phyloP scores from a whole-genome alignment of 2,888 invertebrate genomes.

The Charanyca ferruginea region DNA sequence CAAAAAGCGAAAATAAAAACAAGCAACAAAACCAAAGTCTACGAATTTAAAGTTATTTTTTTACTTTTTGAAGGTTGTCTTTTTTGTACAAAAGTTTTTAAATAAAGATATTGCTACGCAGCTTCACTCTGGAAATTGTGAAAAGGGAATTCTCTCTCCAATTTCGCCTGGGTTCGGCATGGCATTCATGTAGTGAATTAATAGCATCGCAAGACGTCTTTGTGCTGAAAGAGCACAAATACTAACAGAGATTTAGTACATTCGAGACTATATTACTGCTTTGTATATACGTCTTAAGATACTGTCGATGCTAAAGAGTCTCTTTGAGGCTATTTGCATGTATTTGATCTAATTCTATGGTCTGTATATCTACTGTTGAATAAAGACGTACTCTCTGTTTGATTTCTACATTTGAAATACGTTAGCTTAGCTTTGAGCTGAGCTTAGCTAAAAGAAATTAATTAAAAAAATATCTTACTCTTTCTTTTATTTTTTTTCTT shows the following conservation, averaged over 20 bases:
- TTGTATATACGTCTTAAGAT: neutral
- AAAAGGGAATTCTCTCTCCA: neutral
- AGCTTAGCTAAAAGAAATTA: too few relatives aligned
- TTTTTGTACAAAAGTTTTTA: too few relatives aligned
- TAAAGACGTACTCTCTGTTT: neutral
- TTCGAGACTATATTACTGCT: neutral
- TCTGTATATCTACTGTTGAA: too few relatives aligned
- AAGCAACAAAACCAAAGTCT: too few relatives aligned
- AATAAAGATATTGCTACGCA: too few relatives aligned
- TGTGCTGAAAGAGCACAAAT: conserved; percentile 4
- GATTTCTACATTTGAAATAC: neutral
- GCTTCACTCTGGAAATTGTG: neutral
- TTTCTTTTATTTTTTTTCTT: too few relatives aligned
- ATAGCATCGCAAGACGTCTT: conserved; percentile 2
- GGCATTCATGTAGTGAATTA: neutral
- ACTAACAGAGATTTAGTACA: neutral
- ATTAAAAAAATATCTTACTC: too few relatives aligned
- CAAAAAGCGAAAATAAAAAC: too few relatives aligned
- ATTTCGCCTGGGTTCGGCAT: neutral
- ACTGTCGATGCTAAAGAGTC: neutral
- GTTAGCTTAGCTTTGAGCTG: neutral
- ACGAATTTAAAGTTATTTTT: too few relatives aligned
- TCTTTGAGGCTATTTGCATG: conserved; percentile 15
- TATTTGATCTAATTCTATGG: neutral
- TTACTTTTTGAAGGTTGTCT: too few relatives aligned